Evolutionary conservation across 2,888 invertebrate genomes (phyloP).

Genomic region (Troides aeacus): DNA sequence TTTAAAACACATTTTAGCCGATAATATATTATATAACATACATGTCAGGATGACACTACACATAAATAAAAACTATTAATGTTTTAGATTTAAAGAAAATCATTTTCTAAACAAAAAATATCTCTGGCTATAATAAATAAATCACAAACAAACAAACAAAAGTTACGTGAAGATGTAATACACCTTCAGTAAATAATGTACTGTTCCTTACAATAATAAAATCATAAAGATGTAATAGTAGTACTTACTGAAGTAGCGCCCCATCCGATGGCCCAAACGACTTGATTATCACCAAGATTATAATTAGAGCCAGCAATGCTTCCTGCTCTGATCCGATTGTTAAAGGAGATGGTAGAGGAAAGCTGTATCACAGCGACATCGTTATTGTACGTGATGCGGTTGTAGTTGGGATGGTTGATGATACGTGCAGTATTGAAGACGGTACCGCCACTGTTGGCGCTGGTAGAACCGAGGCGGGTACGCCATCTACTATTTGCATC

Average conservation of each 20-base stretch:
- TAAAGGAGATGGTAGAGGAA: background rate
- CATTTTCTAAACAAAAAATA: too few species aligned
- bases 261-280: constrained; percentile 57
- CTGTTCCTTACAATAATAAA: background rate
- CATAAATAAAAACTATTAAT: too few species aligned
- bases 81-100: too few species aligned
- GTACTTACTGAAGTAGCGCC: constrained; percentile 38
- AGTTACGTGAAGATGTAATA: too few species aligned
- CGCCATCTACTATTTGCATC: constrained; percentile 38
- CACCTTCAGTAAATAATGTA: too few species aligned
- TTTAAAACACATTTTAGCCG: too few species aligned
- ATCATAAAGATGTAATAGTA: background rate
- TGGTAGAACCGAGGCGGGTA: constrained; percentile 40
- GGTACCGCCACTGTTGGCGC: constrained; percentile 38
- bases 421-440: constrained; percentile 29
- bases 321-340: constrained; percentile 27
- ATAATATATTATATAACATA: too few species aligned
- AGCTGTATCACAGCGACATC: constrained; percentile 49
- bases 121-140: too few species aligned
- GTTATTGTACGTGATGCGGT: constrained; percentile 35
- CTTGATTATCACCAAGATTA: constrained; percentile 46
- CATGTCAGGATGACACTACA: too few species aligned
- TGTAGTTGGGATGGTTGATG: constrained; percentile 40
- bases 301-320: constrained; percentile 52
- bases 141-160: too few species aligned